Evolutionary conservation across 1,140 invertebrate genomes (phyloP).

Genomic region (Camponotus pennsylvanicus): DNA sequence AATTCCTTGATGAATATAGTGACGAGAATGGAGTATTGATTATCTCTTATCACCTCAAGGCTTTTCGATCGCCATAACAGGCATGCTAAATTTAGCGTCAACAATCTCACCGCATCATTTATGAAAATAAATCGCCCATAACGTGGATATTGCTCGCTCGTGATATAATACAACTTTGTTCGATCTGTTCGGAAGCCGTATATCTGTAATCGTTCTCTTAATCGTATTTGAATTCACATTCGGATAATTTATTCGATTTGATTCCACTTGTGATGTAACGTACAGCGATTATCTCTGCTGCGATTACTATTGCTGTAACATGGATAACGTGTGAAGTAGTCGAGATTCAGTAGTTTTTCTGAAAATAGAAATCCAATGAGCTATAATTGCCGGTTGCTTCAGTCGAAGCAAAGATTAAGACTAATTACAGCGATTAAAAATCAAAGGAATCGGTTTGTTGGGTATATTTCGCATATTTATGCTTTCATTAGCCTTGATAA

Average conservation of each 20-base stretch:
- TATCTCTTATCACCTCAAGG: constrained; percentile 35
- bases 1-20: neutral
- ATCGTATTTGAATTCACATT: constrained; percentile 77
- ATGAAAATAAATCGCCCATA: constrained; percentile 52
- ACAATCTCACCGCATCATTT: constrained; percentile 17
- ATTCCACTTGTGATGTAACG: constrained; percentile 74
- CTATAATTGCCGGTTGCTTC: constrained; percentile 14
- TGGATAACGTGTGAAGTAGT: constrained; percentile 1
- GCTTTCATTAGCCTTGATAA: neutral
- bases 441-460: neutral
- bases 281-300: neutral
- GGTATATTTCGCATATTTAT: neutral
- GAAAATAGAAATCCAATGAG: constrained; percentile 6
- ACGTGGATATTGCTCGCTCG: constrained; percentile 39
- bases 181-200: constrained; percentile 61
- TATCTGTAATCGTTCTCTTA: constrained; percentile 75
- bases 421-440: constrained; percentile 30
- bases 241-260: constrained; percentile 77
- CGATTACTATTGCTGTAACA: neutral
- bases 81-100: constrained; percentile 24
- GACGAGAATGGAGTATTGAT: constrained; percentile 18
- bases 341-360: neutral
- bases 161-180: constrained; percentile 70
- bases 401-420: constrained; percentile 3
- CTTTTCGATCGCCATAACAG: constrained; percentile 12